Evolutionary conservation across 2,113 vertebrate species (phyloP).

Genomic region (Gobius niger): DNA sequence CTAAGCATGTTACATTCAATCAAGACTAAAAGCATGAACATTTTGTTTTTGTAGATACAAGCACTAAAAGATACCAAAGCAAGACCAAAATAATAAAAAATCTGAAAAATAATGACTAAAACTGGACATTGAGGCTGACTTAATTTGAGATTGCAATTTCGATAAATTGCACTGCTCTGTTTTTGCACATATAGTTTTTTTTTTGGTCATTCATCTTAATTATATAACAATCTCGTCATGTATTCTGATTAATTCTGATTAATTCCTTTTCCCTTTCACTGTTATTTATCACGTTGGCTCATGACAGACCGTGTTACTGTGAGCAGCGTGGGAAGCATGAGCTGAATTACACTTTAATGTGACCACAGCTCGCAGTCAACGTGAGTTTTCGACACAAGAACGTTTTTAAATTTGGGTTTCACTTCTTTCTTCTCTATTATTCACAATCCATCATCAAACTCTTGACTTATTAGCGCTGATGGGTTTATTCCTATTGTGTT

Average conservation of each 20-base stretch:
- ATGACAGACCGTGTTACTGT: slow-evolving; percentile 35
- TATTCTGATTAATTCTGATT: slow-evolving; percentile 21
- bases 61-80: no score
- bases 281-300: slow-evolving; percentile 26
- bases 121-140: no score
- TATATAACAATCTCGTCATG: background rate
- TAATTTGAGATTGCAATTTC: no score
- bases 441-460: slow-evolving; percentile 41
- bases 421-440: slow-evolving; percentile 43
- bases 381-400: slow-evolving; percentile 25
- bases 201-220: no score
- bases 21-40: no score
- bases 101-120: no score
- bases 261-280: slow-evolving; percentile 43
- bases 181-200: no score
- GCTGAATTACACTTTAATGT: slow-evolving; percentile 49
- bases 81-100: no score
- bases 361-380: slow-evolving; percentile 33
- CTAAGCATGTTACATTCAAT: no score
- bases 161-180: no score
- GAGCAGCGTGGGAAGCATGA: slow-evolving; percentile 38
- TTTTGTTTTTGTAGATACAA: no score
- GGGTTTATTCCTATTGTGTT: slow-evolving; percentile 29
- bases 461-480: slow-evolving; percentile 47
- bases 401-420: slow-evolving; percentile 45